phyloP scores from a whole-genome alignment of 2,113 vertebrate genomes.

The Percina caprodes region DNA sequence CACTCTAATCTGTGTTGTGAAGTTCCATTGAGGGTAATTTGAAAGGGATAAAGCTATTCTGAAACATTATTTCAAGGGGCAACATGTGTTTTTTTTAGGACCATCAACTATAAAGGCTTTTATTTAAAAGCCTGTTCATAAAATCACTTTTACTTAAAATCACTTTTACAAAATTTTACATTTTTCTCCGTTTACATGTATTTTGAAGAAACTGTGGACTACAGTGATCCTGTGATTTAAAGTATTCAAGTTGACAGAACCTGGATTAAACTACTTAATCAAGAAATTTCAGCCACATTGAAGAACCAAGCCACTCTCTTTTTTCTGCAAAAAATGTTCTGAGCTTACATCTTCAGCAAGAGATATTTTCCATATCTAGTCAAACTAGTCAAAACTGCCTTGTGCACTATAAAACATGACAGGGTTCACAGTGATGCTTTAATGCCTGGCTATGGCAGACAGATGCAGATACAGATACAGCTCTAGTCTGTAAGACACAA shows the following conservation, averaged over 20 bases:
- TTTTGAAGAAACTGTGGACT: constrained; percentile 4
- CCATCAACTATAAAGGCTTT: not conserved
- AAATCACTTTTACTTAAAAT: too few relatives aligned
- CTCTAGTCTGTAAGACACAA: constrained; percentile 43
- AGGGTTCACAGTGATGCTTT: constrained; percentile 26
- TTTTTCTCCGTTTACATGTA: not conserved
- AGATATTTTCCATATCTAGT: constrained; percentile 30
- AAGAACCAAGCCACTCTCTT: not conserved
- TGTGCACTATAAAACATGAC: constrained; percentile 29
- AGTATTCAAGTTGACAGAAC: not conserved
- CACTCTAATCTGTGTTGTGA: constrained; percentile 48
- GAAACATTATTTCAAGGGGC: not conserved
- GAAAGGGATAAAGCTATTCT: constrained; percentile 31
- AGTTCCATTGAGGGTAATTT: constrained; percentile 42
- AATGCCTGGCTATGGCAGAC: constrained; percentile 5
- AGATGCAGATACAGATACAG: constrained; percentile 34
- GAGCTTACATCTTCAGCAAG: constrained; percentile 6
- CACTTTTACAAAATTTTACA: not conserved
- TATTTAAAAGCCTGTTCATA: too few relatives aligned
- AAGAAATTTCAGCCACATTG: not conserved
- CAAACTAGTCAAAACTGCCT: constrained; percentile 23
- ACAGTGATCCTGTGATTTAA: not conserved
- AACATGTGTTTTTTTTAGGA: not conserved
- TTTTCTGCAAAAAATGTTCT: constrained; percentile 8
- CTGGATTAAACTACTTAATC: constrained; percentile 6